Conservation (phyloP, 30 jellyfish, hydroid and myxozoan genomes). For the Nemopilema nomurai region DNA sequence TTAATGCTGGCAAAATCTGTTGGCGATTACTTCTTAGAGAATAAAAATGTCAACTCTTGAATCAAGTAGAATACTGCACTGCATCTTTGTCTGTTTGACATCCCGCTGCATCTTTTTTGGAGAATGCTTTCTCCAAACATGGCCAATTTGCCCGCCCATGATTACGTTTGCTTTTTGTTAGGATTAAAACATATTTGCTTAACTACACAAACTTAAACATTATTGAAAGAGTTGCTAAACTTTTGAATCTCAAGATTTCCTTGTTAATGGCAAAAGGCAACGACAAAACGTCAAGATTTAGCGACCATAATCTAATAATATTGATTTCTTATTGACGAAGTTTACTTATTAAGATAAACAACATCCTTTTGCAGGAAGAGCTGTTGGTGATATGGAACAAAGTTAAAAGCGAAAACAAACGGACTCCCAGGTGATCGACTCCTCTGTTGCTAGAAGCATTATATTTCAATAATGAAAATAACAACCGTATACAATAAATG, state of each 20-base stretch:
- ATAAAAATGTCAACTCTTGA: too few relatives aligned
- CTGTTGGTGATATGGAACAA: conserved; percentile 46
- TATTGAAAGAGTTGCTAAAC: not conserved
- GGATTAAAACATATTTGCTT: not conserved
- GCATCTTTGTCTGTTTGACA: too few relatives aligned
- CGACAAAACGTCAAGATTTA: not conserved
- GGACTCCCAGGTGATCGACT: conserved; percentile 45
- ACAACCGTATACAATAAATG: not conserved
- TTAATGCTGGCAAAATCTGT: too few relatives aligned
- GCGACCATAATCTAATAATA: not conserved
- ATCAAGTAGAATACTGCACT: too few relatives aligned
- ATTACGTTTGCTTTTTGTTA: not conserved
- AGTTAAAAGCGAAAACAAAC: conserved; percentile 41
- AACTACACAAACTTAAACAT: too few relatives aligned
- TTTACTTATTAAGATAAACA: not conserved
- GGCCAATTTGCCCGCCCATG: not conserved
- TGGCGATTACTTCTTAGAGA: too few relatives aligned
- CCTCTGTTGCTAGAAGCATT: not conserved
- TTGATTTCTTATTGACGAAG: not conserved
- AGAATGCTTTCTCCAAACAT: too few relatives aligned
- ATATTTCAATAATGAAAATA: not conserved
- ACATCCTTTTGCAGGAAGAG: conserved; percentile 33
- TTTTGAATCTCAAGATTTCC: not conserved
- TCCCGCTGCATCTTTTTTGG: too few relatives aligned
- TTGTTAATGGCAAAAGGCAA: not conserved